Evolutionary conservation across 2,113 vertebrate genomes (phyloP), one percentile per base, ranked within the genome.

Genomic region (Phrynosoma platyrhinos): DNA sequence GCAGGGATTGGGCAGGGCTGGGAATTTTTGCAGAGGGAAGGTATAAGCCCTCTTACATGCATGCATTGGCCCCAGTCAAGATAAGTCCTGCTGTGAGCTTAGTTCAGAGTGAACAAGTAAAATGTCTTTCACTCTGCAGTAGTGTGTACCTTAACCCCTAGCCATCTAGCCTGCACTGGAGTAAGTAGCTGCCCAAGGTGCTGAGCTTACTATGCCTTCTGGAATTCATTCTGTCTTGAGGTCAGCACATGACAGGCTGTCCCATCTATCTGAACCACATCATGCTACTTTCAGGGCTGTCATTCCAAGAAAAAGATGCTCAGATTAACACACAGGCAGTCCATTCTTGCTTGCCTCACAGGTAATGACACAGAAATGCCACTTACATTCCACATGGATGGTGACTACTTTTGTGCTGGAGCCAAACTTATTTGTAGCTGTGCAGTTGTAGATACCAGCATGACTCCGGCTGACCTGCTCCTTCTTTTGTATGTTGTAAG

Each of bases 341-440:
- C 14, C 82, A 6, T 55, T 6, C 68, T 55, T 32, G 30, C 27
- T 32, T 53, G 18, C 68, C 16, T 42, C 13, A 62, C 30, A 40
- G 36, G 16, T 5, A 64, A 72, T 21, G 21, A 68, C 3, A 30
- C 1, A 20, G 8, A 68, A 68, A 23, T 8, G 8, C 36, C 68
- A 93, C 95, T 96, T 83, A 96, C 95, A 96, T 91, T 96, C 95
- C 74, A 96, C 95, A 0, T 89, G 91, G 85, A 96, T 87, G 0
- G 93, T 93, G 88, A 96, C 68, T 0, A 36, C 90, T 78, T 91
- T 88, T 30, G 86, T 66, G n/a, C 87, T 93, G 0, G 83, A 87
- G 83, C 94, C 91, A 0, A 95, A 90, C 0, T 27, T n/a, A 9
- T 94, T 96, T 77, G 92, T 91, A 66, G 95, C 95, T n/a, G 92